These are phyloP conservation scores for Panzeria rudis DNA, from an alignment of 2,888 invertebrate genomes.

Conservation along the genomic window DNA sequence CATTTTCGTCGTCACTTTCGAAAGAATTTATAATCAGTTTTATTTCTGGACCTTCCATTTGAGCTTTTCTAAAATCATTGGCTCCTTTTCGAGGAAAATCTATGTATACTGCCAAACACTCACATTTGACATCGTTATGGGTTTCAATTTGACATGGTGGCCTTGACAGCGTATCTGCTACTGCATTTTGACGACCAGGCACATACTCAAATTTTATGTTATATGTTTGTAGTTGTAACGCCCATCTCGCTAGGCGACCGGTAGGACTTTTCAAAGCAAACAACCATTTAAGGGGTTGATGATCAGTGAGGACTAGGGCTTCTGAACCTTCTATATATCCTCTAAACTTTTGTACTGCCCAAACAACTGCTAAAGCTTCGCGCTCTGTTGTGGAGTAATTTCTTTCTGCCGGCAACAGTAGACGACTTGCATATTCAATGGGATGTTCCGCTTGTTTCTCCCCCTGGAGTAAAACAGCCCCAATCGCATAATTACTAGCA, in stretches of 20 bases:
- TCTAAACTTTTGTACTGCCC: too few relatives aligned
- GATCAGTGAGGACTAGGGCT: too few relatives aligned
- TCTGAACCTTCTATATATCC: too few relatives aligned
- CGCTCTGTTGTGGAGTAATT: slow-evolving; percentile 65
- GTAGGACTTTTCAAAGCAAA: too few relatives aligned
- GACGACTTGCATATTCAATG: slow-evolving; percentile 55
- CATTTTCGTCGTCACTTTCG: too few relatives aligned
- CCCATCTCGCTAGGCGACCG: too few relatives aligned
- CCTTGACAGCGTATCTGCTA: too few relatives aligned
- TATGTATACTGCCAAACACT: too few relatives aligned
- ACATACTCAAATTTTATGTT: too few relatives aligned
- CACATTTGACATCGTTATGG: neutral
- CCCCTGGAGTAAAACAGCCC: slow-evolving; percentile 42
- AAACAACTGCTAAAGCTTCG: slow-evolving; percentile 74
- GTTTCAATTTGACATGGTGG: neutral
- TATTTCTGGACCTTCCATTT: slow-evolving; percentile 73
- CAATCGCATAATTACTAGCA: slow-evolving; percentile 27
- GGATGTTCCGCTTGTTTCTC: too few relatives aligned
- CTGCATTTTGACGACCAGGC: slow-evolving; percentile 43
- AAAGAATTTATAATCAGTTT: slow-evolving; percentile 57
- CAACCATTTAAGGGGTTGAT: too few relatives aligned
- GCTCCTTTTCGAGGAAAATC: slow-evolving; percentile 60
- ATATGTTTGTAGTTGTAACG: slow-evolving; percentile 81
- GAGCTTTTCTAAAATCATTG: slow-evolving; percentile 61
- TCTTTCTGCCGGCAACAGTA: slow-evolving; percentile 75